A percentile compares a stretch with the other conserved stretches of the same genome.
phyloP scores from a whole-genome alignment of 1,140 invertebrate species.

The Arctopsyche grandis region DNA sequence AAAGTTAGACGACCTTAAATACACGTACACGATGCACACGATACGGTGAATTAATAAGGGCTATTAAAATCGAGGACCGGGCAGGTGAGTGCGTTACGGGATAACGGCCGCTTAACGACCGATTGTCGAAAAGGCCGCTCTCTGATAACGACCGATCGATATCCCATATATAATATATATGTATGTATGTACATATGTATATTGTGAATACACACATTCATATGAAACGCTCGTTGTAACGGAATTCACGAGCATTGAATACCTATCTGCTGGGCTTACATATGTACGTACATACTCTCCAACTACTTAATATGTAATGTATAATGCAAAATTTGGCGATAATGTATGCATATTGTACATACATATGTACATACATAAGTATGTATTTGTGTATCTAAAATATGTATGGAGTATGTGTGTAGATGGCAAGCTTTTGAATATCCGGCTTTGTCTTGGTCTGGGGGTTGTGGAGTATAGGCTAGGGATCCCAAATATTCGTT shows the following conservation, averaged over 20 bases:
- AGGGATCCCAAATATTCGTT: too few species aligned
- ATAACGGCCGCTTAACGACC: conserved; percentile 26
- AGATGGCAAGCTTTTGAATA: too few species aligned
- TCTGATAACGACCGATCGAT: conserved; percentile 33
- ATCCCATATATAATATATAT: too few species aligned
- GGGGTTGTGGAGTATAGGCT: too few species aligned
- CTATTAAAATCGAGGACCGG: conserved; percentile 1
- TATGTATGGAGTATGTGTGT: too few species aligned
- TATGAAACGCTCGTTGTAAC: neutral
- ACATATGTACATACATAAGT: too few species aligned
- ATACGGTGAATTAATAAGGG: conserved; percentile 6
- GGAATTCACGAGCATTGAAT: neutral
- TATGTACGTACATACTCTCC: neutral
- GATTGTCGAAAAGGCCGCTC: conserved; percentile 25
- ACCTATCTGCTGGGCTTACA: neutral
- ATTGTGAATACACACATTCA: too few species aligned
- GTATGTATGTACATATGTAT: too few species aligned
- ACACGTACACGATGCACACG: neutral
- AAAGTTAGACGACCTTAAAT: neutral
- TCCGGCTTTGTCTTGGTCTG: too few species aligned
- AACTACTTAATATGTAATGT: neutral
- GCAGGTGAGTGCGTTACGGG: neutral
- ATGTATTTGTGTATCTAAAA: too few species aligned
- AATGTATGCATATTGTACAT: too few species aligned
- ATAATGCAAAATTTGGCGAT: too few species aligned